Percentiles rank a stretch among this genome's conserved stretches.
Evolutionary conservation across 2,113 vertebrate genomes (phyloP).

Genomic region (Marmota monax): DNA sequence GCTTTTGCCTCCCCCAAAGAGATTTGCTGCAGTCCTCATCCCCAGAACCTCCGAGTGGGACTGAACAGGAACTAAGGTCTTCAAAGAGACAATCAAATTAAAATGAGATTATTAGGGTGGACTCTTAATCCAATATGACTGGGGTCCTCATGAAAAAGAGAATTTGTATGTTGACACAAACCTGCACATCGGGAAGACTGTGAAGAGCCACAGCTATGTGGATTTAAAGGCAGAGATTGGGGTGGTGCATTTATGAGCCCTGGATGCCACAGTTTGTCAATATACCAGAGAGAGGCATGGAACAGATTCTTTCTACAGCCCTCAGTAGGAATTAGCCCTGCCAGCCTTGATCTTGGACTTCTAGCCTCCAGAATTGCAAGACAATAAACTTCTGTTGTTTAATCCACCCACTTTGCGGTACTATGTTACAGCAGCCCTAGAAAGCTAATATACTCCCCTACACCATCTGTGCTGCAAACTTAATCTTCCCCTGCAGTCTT

Average conservation of each 20-base stretch:
- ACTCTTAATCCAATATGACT: neutral
- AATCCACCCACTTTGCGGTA: neutral
- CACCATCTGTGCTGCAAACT: neutral
- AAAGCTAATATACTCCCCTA: no score
- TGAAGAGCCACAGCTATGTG: neutral
- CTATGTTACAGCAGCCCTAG: neutral
- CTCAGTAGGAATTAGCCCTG: neutral
- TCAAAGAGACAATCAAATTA: neutral
- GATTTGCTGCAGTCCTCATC: neutral
- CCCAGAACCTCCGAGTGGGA: neutral
- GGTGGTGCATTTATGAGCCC: rapidly evolving
- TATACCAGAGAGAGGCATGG: neutral
- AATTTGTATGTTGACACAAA: neutral
- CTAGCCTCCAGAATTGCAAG: neutral
- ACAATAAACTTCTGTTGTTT: neutral
- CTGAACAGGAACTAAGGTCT: neutral
- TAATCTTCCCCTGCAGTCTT: neutral
- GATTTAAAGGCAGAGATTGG: neutral
- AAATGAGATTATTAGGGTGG: neutral
- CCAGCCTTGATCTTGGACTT: neutral
- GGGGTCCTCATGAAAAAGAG: neutral
- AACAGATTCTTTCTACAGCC: neutral
- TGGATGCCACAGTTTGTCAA: neutral
- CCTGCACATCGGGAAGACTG: neutral
- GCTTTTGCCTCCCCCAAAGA: neutral